phyloP scores from a whole-genome alignment of 2,113 vertebrate species.

The Pollimyrus isidori region DNA sequence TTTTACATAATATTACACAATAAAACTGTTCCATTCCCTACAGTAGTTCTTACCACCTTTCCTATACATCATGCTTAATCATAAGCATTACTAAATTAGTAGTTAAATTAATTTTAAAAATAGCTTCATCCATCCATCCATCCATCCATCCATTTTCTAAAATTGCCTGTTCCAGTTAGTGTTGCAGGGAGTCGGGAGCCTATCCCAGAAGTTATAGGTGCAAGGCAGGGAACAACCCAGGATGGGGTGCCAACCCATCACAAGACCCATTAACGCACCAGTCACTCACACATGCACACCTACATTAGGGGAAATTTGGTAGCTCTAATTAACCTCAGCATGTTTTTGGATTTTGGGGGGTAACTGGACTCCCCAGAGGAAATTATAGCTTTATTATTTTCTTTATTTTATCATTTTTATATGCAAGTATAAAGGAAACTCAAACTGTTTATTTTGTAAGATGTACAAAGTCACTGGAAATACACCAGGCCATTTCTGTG shows the following conservation, averaged over 20 bases:
- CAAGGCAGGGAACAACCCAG: too few relatives aligned
- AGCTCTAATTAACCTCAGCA: too few relatives aligned
- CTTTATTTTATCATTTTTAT: neutral
- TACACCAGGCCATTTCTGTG: neutral
- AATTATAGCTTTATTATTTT: neutral
- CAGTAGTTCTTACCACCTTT: neutral
- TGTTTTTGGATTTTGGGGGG: too few relatives aligned
- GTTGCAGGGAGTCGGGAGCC: too few relatives aligned
- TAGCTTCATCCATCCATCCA: neutral
- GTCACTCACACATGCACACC: too few relatives aligned
- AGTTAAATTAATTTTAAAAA: neutral
- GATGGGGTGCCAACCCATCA: too few relatives aligned
- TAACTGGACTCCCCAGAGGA: neutral
- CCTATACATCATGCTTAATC: neutral
- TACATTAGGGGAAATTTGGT: too few relatives aligned
- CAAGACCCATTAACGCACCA: too few relatives aligned
- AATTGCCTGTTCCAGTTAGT: too few relatives aligned
- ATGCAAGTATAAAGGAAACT: neutral
- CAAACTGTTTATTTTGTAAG: neutral
- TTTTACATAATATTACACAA: neutral
- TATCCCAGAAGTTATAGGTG: too few relatives aligned
- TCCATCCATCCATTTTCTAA: too few relatives aligned
- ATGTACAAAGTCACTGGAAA: neutral
- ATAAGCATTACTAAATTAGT: neutral
- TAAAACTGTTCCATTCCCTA: neutral